Conservation (phyloP, 2,113 vertebrate genomes). For the Odontesthes bonariensis region DNA sequence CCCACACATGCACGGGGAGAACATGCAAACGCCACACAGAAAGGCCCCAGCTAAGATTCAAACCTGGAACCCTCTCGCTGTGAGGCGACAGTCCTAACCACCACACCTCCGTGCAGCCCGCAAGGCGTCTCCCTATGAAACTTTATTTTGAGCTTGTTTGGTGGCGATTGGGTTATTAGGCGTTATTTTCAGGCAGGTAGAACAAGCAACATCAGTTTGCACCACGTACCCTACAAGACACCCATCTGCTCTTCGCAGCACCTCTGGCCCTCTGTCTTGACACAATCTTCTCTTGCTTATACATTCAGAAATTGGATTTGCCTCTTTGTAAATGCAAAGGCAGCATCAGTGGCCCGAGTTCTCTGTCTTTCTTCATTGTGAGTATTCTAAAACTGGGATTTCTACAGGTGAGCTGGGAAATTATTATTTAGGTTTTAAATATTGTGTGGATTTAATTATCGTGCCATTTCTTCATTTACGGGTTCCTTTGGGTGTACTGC, state of each 20-base stretch:
- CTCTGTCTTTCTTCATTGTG: background rate
- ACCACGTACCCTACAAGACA: background rate
- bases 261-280: constrained; percentile 21
- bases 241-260: constrained; percentile 1
- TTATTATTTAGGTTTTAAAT: background rate
- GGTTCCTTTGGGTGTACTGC: constrained; percentile 20
- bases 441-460: constrained; percentile 14
- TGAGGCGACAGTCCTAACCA: too few species aligned
- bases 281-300: constrained; percentile 21
- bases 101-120: too few species aligned
- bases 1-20: too few species aligned
- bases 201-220: background rate
- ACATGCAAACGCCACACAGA: too few species aligned
- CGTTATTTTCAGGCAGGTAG: constrained; percentile 11
- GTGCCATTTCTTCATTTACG: constrained; percentile 24
- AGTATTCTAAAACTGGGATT: background rate
- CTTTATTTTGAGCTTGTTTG: constrained; percentile 13
- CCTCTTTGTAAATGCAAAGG: constrained; percentile 6
- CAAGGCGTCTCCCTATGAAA: background rate
- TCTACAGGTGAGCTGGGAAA: too few species aligned
- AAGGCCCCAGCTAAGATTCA: too few species aligned
- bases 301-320: constrained; percentile 23
- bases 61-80: too few species aligned
- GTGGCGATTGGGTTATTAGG: background rate
- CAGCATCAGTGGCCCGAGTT: background rate